phyloP scores from a whole-genome alignment of 2,797 vertebrate genomes.

The Rachycentron canadum region DNA sequence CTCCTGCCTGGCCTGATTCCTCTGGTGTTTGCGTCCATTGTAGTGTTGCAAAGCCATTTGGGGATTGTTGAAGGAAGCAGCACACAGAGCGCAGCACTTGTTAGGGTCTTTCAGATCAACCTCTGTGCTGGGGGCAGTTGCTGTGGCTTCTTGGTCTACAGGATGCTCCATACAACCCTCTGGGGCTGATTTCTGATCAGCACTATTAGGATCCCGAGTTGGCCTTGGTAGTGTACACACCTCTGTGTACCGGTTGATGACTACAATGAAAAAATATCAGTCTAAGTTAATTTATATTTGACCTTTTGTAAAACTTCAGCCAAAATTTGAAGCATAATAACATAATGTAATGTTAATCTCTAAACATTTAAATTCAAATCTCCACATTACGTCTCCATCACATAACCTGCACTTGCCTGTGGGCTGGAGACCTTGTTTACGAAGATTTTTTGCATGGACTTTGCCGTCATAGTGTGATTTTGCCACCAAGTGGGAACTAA shows the following conservation, averaged over 20 bases:
- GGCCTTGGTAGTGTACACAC: neutral
- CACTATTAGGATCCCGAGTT: conserved; percentile 13
- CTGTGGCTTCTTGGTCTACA: conserved; percentile 19
- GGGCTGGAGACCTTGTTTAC: conserved; percentile 71
- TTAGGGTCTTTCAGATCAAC: conserved; percentile 84
- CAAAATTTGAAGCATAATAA: neutral
- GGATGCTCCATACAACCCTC: conserved; percentile 33
- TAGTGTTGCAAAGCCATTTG: conserved; percentile 88
- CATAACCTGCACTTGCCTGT: conserved; percentile 56
- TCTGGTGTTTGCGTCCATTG: conserved; percentile 89
- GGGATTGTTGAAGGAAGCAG: conserved; percentile 87
- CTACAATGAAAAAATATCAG: conserved; percentile 7
- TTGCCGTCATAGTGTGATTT: conserved; percentile 89
- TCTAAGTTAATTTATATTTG: neutral
- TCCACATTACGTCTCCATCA: neutral
- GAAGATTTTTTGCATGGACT: conserved; percentile 87
- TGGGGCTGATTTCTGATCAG: conserved; percentile 30
- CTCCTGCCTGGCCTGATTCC: conserved; percentile 84
- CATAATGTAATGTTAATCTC: neutral
- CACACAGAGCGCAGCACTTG: conserved; percentile 88
- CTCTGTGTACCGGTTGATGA: conserved; percentile 37
- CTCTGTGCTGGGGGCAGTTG: conserved; percentile 36
- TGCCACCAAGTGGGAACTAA: conserved; percentile 85
- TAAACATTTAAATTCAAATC: conserved; percentile 4
- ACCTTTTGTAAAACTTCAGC: neutral